These are phyloP conservation scores for Turritopsis dohrnii DNA, from an alignment of 30 jellyfish, hydroid and myxozoan genomes.

Conservation along the genomic window DNA sequence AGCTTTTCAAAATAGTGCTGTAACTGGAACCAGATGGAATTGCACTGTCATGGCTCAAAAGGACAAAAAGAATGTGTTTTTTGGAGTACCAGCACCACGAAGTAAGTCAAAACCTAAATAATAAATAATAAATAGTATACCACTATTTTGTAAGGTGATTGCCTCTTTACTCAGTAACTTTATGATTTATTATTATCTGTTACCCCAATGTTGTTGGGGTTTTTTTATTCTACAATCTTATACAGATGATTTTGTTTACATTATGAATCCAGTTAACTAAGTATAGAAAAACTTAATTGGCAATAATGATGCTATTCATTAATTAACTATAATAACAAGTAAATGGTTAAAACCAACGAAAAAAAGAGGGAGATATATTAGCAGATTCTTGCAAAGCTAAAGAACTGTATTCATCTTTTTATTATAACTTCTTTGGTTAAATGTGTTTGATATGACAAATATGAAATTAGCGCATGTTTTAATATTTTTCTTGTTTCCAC, in stretches of 20 bases:
- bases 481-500: not conserved
- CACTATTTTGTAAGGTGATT: too few relatives aligned
- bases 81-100: constrained; percentile 1
- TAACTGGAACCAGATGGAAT: constrained; percentile 28
- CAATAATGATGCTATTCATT: not conserved
- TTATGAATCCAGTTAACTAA: not conserved
- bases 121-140: too few relatives aligned
- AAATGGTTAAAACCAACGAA: not conserved
- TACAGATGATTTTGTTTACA: not conserved
- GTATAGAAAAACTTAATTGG: not conserved
- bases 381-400: too few relatives aligned
- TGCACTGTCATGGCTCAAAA: not conserved
- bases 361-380: not conserved
- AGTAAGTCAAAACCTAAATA: not conserved
- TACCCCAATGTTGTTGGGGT: too few relatives aligned
- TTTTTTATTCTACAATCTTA: not conserved
- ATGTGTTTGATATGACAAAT: not conserved
- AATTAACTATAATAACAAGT: not conserved
- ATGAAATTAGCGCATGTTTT: not conserved
- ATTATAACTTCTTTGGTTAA: not conserved
- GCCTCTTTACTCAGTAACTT: too few relatives aligned
- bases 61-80: not conserved
- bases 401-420: not conserved
- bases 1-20: constrained; percentile 20
- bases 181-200: too few relatives aligned